Conservation (phyloP, 53 echinoderm and acorn worm genomes). For the Henricia sp. region DNA sequence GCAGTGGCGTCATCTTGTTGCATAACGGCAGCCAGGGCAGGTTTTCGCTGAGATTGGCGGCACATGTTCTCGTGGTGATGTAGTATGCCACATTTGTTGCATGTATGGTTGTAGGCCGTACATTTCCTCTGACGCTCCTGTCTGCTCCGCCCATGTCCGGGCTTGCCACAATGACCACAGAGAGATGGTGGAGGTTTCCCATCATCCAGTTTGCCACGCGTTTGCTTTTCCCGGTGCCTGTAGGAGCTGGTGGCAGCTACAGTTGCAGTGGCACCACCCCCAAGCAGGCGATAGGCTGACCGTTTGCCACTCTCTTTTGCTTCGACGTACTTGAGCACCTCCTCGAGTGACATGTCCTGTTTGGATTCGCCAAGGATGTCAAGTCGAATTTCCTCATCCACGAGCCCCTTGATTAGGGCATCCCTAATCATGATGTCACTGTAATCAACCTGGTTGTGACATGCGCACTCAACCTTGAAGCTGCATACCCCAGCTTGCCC, state of each 20-base stretch:
- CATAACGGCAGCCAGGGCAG: not conserved
- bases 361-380: constrained; percentile 50
- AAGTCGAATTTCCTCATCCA: constrained; percentile 64
- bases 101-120: constrained; percentile 59
- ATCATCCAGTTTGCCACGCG: not conserved
- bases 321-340: constrained; percentile 38
- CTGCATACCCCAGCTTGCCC: constrained; percentile 7
- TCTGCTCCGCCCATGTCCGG: constrained; percentile 19
- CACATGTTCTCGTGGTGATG: constrained; percentile 48
- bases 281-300: constrained; percentile 20
- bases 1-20: not conserved
- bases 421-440: constrained; percentile 21
- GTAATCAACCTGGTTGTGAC: not conserved
- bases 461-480: not conserved
- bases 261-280: constrained; percentile 12
- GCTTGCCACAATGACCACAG: constrained; percentile 60
- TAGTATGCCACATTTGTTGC: constrained; percentile 28
- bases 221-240: not conserved
- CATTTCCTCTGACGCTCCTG: constrained; percentile 22
- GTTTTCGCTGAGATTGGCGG: not conserved
- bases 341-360: constrained; percentile 59
- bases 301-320: constrained; percentile 50
- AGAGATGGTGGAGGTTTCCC: no score
- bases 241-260: constrained; percentile 47
- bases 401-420: constrained; percentile 51